Base-by-base conservation (phyloP, 2,113 vertebrate genomes). In the Choloepus hoffmanni region DNA sequence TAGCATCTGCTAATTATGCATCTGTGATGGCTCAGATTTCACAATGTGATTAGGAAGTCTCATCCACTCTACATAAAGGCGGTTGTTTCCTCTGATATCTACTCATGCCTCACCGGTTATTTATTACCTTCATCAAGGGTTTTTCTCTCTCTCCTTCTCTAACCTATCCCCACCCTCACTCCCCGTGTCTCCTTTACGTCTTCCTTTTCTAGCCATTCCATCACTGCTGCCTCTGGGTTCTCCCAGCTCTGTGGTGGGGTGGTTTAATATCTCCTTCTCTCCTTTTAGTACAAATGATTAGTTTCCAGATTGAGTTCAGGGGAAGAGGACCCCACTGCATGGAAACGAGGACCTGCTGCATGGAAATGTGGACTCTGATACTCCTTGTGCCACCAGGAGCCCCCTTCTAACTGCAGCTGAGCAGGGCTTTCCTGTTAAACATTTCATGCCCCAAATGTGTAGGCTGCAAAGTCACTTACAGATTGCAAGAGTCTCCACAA, bases 181-280 rank as follows among this genome's bases (percentile, higher is more conserved):
- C 36, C 33, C 33, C 45, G 76, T 48, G 0, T 3, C 9, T 74
- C 68, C 11, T 90, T 95, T 93, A 92, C 48, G 81, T 72, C 81
- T 87, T 95, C 65, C 89, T 76, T 87, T 92, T 26, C 60, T 23
- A 30, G 16, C 26, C n/a, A 36, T 78, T 48, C 48, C 48, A 36
- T 89, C 63, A 0, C 70, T 36, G 76, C 48, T 72, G 76, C 40
- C 45, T 76, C 65, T 74, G 43, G 58, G 62, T 43, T 87, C 62
- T 30, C 53, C 50, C 26, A 55, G 68, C 43, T 9, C 58, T 45
- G 43, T 13, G 76, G 48, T 15, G 15, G 50, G 76, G 50, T 87
- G 76, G 48, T 36, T 95, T 77, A n/a, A 7, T 28, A 30, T 15
- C 53, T 67, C 30, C 1, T 18, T 23, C 8, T 11, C 15, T 30